Evolutionary conservation across 2,797 vertebrate genomes (phyloP).

Genomic region (Acanthiza pusilla): DNA sequence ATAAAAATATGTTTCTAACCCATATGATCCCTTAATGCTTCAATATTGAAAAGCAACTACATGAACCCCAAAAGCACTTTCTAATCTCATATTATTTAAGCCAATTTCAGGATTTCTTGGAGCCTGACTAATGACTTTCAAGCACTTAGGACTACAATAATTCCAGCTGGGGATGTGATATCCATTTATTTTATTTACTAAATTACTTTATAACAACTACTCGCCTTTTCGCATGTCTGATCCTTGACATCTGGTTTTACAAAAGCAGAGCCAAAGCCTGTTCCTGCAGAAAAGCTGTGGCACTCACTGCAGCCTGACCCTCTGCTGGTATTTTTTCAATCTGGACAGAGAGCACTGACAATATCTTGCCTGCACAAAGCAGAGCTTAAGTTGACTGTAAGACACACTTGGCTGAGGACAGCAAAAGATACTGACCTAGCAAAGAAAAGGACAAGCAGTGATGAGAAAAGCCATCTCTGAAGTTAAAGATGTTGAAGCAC

Average conservation of each 20-base stretch:
- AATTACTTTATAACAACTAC: not conserved
- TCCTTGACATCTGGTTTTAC: not conserved
- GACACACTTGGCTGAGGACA: not conserved
- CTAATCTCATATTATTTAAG: not conserved
- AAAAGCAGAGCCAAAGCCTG: not conserved
- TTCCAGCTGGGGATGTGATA: not conserved
- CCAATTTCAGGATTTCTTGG: not conserved
- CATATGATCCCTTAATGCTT: not conserved
- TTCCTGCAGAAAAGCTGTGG: not conserved
- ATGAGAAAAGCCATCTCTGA: not conserved
- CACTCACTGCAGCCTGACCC: not conserved
- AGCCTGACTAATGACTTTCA: constrained; percentile 19
- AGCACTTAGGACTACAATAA: not conserved
- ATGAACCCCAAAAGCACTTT: not conserved
- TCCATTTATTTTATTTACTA: constrained; percentile 20
- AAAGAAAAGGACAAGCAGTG: not conserved
- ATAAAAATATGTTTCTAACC: not conserved
- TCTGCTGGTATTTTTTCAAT: not conserved
- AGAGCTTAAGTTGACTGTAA: not conserved
- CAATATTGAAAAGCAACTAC: not conserved
- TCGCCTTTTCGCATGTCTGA: not conserved
- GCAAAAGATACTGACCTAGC: not conserved
- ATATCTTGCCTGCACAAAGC: not conserved
- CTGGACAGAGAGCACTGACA: not conserved
- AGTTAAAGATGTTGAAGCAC: not conserved